These are phyloP conservation scores for Castor canadensis DNA, from an alignment of 2,113 vertebrate genomes.

Conservation along the genomic window DNA sequence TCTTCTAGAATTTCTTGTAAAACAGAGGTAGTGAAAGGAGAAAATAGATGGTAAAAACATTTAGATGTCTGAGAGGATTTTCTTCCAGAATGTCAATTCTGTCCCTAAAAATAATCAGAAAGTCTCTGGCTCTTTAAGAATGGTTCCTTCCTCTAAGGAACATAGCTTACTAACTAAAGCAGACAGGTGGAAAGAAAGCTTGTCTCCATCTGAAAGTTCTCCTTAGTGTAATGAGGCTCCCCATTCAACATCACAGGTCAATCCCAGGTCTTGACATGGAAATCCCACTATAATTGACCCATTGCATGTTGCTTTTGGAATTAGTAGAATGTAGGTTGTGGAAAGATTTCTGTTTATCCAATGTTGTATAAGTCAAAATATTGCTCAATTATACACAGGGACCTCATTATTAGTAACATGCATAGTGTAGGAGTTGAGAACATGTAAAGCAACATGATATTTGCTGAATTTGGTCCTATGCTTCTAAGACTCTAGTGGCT, in stretches of 20 bases:
- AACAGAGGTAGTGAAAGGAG: constrained; percentile 2
- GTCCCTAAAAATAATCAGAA: neutral
- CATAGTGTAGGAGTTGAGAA: neutral
- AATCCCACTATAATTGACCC: neutral
- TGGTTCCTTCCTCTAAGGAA: neutral
- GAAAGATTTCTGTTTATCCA: neutral
- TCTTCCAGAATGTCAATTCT: neutral
- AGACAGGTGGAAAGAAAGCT: neutral
- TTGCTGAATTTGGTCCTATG: neutral
- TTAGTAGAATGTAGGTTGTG: neutral
- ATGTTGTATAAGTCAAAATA: neutral
- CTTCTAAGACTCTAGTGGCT: neutral
- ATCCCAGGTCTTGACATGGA: neutral
- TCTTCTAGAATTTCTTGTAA: neutral
- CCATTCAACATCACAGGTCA: neutral
- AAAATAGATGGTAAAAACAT: neutral
- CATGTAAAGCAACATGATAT: neutral
- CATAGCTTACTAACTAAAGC: neutral
- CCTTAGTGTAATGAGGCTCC: neutral
- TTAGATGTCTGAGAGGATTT: neutral
- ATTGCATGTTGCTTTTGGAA: neutral
- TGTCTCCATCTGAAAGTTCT: neutral
- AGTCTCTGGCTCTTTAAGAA: neutral
- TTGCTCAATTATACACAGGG: neutral
- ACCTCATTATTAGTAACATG: neutral